A percentile compares a stretch with the other conserved stretches of the same genome.
Conservation (phyloP, 2,113 vertebrate species). For the Mungos mungo region DNA sequence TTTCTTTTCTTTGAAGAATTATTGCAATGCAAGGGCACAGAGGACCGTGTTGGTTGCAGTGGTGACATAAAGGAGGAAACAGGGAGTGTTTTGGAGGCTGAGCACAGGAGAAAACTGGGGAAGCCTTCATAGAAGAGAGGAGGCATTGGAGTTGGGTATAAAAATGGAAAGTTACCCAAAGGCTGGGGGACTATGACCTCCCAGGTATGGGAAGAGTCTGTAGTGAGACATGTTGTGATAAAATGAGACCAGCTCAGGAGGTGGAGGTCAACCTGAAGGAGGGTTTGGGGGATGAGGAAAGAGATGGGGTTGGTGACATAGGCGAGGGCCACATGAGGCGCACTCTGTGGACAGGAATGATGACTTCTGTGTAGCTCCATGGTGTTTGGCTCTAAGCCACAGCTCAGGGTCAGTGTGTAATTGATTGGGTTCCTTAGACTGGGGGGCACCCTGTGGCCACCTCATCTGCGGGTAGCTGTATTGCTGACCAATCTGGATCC, state of each 20-base stretch:
- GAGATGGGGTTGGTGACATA: background rate
- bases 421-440: background rate
- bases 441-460: background rate
- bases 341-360: background rate
- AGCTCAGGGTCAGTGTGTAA: background rate
- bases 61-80: background rate
- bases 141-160: slow-evolving; percentile 13
- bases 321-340: accelerated
- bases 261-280: background rate
- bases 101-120: background rate
- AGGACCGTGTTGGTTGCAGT: background rate
- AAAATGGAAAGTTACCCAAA: background rate
- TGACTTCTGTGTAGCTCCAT: background rate
- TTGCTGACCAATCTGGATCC: background rate
- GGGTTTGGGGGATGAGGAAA: background rate
- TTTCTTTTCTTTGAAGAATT: background rate
- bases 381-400: background rate
- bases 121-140: background rate
- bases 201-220: background rate
- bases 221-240: background rate
- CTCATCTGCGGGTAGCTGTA: background rate
- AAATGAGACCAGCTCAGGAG: background rate
- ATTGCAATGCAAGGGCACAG: background rate
- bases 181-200: background rate
- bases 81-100: background rate